Evolutionary conservation across 2,888 invertebrate species (phyloP).

Genomic region (Halictus quadricinctus): DNA sequence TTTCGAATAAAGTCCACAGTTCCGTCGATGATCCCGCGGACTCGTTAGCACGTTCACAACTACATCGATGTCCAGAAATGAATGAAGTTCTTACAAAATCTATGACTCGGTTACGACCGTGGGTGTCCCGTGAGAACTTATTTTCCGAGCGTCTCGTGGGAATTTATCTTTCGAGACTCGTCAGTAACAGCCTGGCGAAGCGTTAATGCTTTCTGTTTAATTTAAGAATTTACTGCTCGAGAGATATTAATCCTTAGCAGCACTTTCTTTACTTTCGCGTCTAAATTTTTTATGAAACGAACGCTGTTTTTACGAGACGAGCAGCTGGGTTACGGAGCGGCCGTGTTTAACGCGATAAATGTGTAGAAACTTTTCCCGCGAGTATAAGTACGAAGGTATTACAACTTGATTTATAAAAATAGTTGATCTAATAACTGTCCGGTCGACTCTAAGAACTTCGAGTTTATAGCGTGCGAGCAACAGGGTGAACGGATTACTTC

Average conservation of each 20-base stretch:
- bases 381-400: background rate
- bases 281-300: background rate
- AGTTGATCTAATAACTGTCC: background rate
- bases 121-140: background rate
- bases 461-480: background rate
- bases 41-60: background rate
- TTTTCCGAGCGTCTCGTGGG: background rate
- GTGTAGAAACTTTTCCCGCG: background rate
- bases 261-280: background rate
- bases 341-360: background rate
- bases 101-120: background rate
- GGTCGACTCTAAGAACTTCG: background rate
- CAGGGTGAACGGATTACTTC: background rate
- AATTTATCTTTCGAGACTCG: background rate
- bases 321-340: background rate
- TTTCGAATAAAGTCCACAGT: background rate
- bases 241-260: background rate
- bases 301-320: background rate
- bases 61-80: background rate
- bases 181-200: background rate
- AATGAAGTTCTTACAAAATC: background rate
- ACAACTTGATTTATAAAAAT: background rate
- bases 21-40: background rate
- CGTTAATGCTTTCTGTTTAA: background rate
- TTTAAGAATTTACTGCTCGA: background rate